phyloP scores from a whole-genome alignment of 2,888 invertebrate genomes.

The Drosophila aldrichi region DNA sequence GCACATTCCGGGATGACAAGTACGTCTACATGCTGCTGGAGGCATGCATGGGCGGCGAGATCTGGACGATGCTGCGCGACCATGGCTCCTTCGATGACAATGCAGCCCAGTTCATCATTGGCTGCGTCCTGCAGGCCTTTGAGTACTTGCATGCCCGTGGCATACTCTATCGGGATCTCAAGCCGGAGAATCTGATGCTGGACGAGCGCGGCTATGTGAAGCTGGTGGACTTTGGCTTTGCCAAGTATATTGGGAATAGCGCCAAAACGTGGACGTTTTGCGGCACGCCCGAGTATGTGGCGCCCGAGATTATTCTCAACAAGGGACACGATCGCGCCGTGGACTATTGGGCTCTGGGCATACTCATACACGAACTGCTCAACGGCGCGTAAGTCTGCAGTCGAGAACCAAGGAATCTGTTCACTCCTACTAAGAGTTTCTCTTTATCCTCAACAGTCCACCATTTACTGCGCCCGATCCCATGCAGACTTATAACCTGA shows the following conservation, averaged over 20 bases:
- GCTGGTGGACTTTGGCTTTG: conserved; percentile 97
- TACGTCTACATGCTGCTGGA: conserved; percentile 98
- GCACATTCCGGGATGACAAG: conserved; percentile 95
- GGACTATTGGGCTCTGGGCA: conserved; percentile 97
- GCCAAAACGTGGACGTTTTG: conserved; percentile 98
- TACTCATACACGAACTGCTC: conserved; percentile 94
- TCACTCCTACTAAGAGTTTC: neutral
- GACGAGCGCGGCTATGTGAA: conserved; percentile 94
- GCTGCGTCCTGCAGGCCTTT: conserved; percentile 96
- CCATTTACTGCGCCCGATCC: conserved; percentile 96
- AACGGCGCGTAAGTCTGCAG: conserved; percentile 90
- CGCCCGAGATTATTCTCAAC: conserved; percentile 96
- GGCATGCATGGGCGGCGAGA: conserved; percentile 96
- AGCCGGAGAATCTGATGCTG: conserved; percentile 97
- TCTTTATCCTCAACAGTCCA: conserved; percentile 85
- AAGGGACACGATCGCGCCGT: conserved; percentile 92
- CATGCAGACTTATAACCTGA: conserved; percentile 97
- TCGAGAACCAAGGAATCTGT: accelerated
- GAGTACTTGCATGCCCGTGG: conserved; percentile 94
- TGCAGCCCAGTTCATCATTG: conserved; percentile 94
- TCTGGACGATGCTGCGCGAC: conserved; percentile 96
- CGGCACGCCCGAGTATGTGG: conserved; percentile 97
- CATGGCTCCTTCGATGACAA: conserved; percentile 93
- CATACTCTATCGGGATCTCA: conserved; percentile 95
- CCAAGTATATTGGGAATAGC: conserved; percentile 92